Evolutionary conservation across 2,888 invertebrate genomes (phyloP).

Genomic region (Drosophila formosana): DNA sequence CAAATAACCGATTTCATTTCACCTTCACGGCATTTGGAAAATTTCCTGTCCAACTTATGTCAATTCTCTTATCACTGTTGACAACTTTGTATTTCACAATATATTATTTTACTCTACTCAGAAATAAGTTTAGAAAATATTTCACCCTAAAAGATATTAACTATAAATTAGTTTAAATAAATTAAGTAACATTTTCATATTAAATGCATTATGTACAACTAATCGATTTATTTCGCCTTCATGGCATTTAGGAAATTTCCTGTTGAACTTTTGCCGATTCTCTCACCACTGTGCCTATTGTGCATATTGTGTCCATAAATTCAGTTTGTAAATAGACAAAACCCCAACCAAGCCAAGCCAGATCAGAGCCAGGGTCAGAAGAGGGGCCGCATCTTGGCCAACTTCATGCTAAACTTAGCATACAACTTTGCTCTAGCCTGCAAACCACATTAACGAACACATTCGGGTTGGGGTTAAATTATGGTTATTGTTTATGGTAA

Average conservation of each 20-base stretch:
- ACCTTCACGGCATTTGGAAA: too few species aligned
- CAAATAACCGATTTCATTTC: too few species aligned
- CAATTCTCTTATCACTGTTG: too few species aligned
- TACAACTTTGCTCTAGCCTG: slow-evolving; percentile 42
- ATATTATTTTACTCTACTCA: too few species aligned
- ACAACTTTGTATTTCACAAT: too few species aligned
- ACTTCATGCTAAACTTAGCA: slow-evolving; percentile 53
- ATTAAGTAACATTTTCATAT: too few species aligned
- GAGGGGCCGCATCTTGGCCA: not conserved
- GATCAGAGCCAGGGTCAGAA: not conserved
- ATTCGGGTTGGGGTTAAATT: slow-evolving; percentile 70
- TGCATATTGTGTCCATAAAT: slow-evolving; percentile 50
- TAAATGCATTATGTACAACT: not conserved
- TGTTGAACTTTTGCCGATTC: slow-evolving; percentile 20
- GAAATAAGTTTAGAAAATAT: too few species aligned
- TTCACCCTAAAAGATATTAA: too few species aligned
- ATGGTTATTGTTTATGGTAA: slow-evolving; percentile 83
- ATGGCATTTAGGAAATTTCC: not conserved
- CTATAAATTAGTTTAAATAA: too few species aligned
- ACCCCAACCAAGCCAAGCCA: not conserved
- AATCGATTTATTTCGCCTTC: not conserved
- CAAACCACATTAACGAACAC: slow-evolving; percentile 69
- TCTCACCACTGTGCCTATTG: not conserved
- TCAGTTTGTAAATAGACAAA: slow-evolving; percentile 38
- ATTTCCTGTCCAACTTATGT: too few species aligned